Percentiles rank a stretch among this genome's conserved stretches.
Evolutionary conservation across 2,113 vertebrate species (phyloP).

Genomic region (Hippocampus abdominalis): DNA sequence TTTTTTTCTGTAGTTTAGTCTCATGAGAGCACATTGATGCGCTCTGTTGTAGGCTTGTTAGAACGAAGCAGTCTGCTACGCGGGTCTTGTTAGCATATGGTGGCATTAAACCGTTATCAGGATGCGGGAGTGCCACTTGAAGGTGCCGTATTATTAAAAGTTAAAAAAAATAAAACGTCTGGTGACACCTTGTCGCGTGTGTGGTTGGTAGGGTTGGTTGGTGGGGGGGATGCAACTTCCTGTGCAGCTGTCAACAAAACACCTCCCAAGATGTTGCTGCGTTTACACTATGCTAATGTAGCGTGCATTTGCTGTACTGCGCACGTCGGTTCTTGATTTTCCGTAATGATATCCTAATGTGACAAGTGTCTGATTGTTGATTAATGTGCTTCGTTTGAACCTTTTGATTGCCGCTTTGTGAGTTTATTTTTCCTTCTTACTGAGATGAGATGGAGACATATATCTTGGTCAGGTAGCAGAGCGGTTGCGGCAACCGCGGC

Average conservation of each 20-base stretch:
- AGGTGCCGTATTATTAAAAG: slow-evolving; percentile 65
- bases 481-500: slow-evolving; percentile 39
- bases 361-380: slow-evolving; percentile 28
- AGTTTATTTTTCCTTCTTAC: slow-evolving; percentile 49
- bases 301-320: slow-evolving; percentile 24
- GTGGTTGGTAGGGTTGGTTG: neutral
- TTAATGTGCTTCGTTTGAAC: slow-evolving; percentile 24
- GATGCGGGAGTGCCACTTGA: slow-evolving; percentile 40
- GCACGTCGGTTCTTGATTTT: slow-evolving; percentile 17
- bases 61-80: neutral
- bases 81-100: slow-evolving; percentile 9
- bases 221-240: slow-evolving; percentile 63
- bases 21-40: neutral
- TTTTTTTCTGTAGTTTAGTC: neutral
- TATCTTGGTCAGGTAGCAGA: slow-evolving; percentile 44
- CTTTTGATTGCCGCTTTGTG: slow-evolving; percentile 24
- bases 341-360: slow-evolving; percentile 1
- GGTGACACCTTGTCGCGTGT: slow-evolving; percentile 70
- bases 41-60: neutral
- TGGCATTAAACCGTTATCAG: slow-evolving; percentile 49
- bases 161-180: slow-evolving; percentile 59
- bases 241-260: slow-evolving; percentile 71
- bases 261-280: slow-evolving; percentile 54
- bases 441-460: slow-evolving; percentile 22
- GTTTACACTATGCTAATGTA: slow-evolving; percentile 50